Base-by-base conservation (phyloP, 2,888 invertebrate genomes). In the Lepidonotus clava region DNA sequence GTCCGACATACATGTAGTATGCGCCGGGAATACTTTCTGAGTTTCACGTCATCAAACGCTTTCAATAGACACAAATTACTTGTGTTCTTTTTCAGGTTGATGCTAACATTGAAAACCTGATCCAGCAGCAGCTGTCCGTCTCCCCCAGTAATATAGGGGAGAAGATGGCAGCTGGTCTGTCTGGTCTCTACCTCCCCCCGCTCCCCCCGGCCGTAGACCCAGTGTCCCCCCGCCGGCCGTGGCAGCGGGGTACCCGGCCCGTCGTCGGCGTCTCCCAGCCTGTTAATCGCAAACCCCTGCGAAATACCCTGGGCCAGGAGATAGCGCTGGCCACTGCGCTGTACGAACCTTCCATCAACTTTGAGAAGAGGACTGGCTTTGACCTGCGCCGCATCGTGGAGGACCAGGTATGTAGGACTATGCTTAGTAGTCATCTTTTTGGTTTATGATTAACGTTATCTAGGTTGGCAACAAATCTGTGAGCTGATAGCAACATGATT, bases 331-430 rank as follows among this genome's bases (percentile, higher is more conserved):
- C 93, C 28, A 91, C 91, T 51, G 91, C 92, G 24, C 85, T 92
- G 38, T 90, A 93, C 89, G 92, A 93, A 67, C 91, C 91, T 56
- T 90, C 91, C 1, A 90, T 91, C 14, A 88, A 91, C 77, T 92
- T 90, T 88, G 91, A 91, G 71, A 91, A 90, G 0, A 90, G 93
- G 66, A 93, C 92, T 8, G 90, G 90, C 53, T 93, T 92, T 91
- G 93, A 93, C 89, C 89, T 94, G 71, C 89, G 91, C 77, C 90
- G 93, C 71, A 91, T 94, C 87, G 92, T 94, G 0, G 93, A 94
- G 85, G 93, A 93, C 88, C 93, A 93, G 93, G 93, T 93, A 87
- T n/a, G n/a, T n/a, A n/a, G n/a, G n/a, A n/a, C n/a, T n/a, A n/a
- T n/a, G n/a, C n/a, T n/a, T n/a, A n/a, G n/a, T n/a, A n/a, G n/a